Conservation (phyloP, 1,140 invertebrate genomes). For the Plutomurus gul region DNA sequence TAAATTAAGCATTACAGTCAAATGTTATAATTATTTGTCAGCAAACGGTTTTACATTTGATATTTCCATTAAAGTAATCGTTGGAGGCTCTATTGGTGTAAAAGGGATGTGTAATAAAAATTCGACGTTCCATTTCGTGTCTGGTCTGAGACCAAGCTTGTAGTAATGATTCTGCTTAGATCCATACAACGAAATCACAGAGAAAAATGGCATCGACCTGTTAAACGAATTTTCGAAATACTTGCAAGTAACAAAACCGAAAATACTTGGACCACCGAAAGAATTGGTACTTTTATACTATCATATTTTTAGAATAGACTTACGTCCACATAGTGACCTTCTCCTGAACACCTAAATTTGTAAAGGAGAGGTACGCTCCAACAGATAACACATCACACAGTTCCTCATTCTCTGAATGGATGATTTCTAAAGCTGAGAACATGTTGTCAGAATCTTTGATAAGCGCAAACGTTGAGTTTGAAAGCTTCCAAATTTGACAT, state of each 20-base stretch:
- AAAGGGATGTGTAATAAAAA: neutral
- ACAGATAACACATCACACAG: neutral
- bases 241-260: neutral
- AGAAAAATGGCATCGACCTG: neutral
- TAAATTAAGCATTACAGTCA: neutral
- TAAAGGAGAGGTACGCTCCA: neutral
- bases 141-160: neutral
- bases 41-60: neutral
- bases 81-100: neutral
- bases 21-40: no score
- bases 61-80: neutral
- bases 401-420: neutral
- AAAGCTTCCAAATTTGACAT: neutral
- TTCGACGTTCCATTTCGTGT: neutral
- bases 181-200: neutral
- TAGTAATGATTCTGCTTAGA: conserved; percentile 3
- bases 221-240: neutral
- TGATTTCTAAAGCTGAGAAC: neutral
- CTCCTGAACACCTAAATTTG: neutral
- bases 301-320: no score
- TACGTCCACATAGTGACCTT: neutral
- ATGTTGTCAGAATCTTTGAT: conserved; percentile 27
- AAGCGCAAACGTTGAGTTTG: neutral
- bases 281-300: no score
- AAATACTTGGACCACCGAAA: no score